Evolutionary conservation across 1,140 invertebrate genomes (phyloP), one percentile per base, ranked within the genome.

Genomic region (Acromyrmex charruanus): DNA sequence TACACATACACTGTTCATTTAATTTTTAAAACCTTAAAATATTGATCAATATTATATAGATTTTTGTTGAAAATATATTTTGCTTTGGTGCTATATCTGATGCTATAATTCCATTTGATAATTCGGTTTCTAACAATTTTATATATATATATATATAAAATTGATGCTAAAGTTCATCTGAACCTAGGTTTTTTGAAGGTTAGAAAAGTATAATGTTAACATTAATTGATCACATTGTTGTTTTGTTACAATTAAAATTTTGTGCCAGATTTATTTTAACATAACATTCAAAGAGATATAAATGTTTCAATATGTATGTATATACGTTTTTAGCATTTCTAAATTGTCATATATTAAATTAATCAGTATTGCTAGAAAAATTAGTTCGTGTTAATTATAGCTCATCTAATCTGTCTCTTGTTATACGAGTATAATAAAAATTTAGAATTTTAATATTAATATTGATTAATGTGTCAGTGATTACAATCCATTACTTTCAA

Each of bases 281-380:
- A n/a, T 66, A 49, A 49, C 2, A 69, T 49, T 25, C 14, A 12
- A 25, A 69, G 14, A n/a, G 25, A 49, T 49, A 49, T 44, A 18
- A 35, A 35, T 44, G 39, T 10, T 44, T 44, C 39, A 44, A 44
- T 44, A 44, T 10, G 39, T 44, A 2, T 44, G 10, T 44, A 44
- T 44, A 44, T 44, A 7, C 10, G 39, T 44, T 44, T 44, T 39
- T 39, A 39, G 39, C 39, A 39, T 39, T 39, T 44, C 35, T 7
- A 44, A 10, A 44, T 10, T 44, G 39, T 44, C 39, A 71, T 49
- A 25, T 16, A 71, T 51, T 69, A 69, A 51, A 69, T 69, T 69
- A 1, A 51, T 51, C 7, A 28, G 14, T 69, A n/a, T 69, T 51
- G 14, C 0, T 71, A 6, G 21, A 18, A 71, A 65, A 65, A 65